Base-by-base conservation (phyloP, 2,888 invertebrate species). In the Hoplodrina blanda region DNA sequence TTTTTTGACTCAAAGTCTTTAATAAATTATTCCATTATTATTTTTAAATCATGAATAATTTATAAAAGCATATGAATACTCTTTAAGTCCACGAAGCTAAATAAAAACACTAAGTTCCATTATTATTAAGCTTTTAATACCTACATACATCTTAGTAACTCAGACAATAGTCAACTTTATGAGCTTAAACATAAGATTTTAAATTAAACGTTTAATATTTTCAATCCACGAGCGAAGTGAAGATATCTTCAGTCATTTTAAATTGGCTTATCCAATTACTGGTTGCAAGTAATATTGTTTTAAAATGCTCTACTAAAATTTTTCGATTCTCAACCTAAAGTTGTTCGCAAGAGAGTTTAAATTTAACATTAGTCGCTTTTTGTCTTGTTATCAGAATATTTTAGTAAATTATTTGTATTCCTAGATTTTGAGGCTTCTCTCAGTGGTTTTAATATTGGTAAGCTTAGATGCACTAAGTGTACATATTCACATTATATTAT, bases 191-290 rank as follows among this genome's bases (percentile, higher is more conserved):
- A 2, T 57, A 67, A 57, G 25, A 52, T 37, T 17, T 7, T 19
- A 17, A 17, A 52, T 67, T 11, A 13, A 37, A 19, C 25, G 10
- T 3, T 15, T 3, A 55, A 54, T 68, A 67, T 60, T 68, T 73
- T n/a, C 54, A 25, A 37, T 50, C 54, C 33, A 44, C 8, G 15
- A 60, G 49, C 52, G 15, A 57, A 71, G 54, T 76, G 69, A 55
- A 69, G 54, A 55, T 62, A 75, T 57, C 49, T 50, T 13, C 20
- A 59, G 50, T 41, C 57, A 59, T 59, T 67, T 74, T 54, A 50
- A 67, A 75, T 67, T 74, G 57, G 67, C 57, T 66, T 19, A 59
- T 74, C 57, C 67, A 74, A 67, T 75, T 50, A 73, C 25, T 25
- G 57, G 44, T 53, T 57, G 25, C 53, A 55, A 74, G 49, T 44